Evolutionary conservation across 2,113 vertebrate genomes (phyloP), one percentile per base, ranked within the genome.

Genomic region (Oriolus oriolus): DNA sequence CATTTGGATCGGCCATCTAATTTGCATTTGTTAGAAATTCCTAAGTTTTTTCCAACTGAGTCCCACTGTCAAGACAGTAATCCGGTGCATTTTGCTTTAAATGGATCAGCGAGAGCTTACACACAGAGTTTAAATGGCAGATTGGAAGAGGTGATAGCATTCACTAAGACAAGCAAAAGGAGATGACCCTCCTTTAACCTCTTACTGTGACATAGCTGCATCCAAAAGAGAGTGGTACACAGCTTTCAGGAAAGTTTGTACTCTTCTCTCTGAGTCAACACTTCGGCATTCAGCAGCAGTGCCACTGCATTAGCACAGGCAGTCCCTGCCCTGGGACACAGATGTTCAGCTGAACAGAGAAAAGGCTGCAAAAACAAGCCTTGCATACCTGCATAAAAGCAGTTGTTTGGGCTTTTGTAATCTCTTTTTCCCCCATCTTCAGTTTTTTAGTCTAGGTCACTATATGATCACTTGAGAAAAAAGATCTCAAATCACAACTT

Each of bases 111-210:
- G 57, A 57, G 82, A 73, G 37, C 63, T 88, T 45, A 45, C 9
- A 27, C 31, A 15, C 30, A 59, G 11, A 30, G 42, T 69, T 90
- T 68, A 73, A 85, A 53, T 9, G 41, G 45, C 74, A 93, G 90
- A 88, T 66, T 56, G 57, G 71, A 65, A 70, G 63, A 86, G 54
- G 33, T 33, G 70, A 93, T 80, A 93, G 45, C 63, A 65, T 74
- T 91, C 28, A 42, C 69, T 16, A 37, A 76, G 59, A 64, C 28
- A 30, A 79, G 77, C 61, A 90, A 59, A 83, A 65, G 41, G 50
- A 85, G 59, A 61, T 88, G 85, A 94, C 92, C 92, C 31, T 85
- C 30, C 66, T 80, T 69, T 93, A 93, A 88, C 79, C 92, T 94
- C 37, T 80, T 69, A 8, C 3, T 69, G 66, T 70, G 90, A 76